Evolutionary conservation across 2,797 vertebrate genomes (phyloP), one percentile per base, ranked within the genome.

Genomic region (Megalops cyprinoides): DNA sequence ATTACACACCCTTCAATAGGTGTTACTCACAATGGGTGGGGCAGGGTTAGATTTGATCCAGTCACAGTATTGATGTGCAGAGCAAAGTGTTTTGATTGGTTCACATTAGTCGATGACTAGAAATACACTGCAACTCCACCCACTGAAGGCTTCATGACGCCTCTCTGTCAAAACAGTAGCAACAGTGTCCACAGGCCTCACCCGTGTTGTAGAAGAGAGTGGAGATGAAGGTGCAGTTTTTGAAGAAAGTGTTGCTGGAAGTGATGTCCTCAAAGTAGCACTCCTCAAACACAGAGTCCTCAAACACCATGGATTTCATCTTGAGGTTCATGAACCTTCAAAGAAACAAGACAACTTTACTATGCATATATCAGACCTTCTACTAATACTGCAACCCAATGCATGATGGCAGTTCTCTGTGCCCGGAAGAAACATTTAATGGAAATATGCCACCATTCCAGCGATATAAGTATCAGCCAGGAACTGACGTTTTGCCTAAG

Each of bases 221-320:
- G 88, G 96, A 94, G 82, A 99, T 94, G 82, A 99, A 98, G 2
- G 97, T 98, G 94, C 97, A 98, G 93, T 99, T 99, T 88, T 94
- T 98, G 91, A 99, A 99, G 92, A 99, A 99, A 25, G 97, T 98
- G 91, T 99, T 98, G 91, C 94, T 99, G 87, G 97, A 97, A 0
- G 97, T 99, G 89, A 99, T 94, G 25, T 99, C 97, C 87, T 99
- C 98, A 0, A 99, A 99, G 87, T 97, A 98, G 80, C 98, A 99
- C 79, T 99, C 97, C 84, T 99, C 97, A 10, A 99, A 99, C 58
- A 98, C 90, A 0, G 98, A 98, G 83, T 99, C 97, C 87, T 99
- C 96, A 0, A 99, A 99, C 1, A 95, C 94, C 92, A 99, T 97
- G 0, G 97, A 98, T 88, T 96, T 98, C 95, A 99, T 95, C 86